A percentile compares a stretch with the other conserved stretches of the same genome.
Evolutionary conservation across 2,113 vertebrate species (phyloP).

Genomic region (Grantiella picta): DNA sequence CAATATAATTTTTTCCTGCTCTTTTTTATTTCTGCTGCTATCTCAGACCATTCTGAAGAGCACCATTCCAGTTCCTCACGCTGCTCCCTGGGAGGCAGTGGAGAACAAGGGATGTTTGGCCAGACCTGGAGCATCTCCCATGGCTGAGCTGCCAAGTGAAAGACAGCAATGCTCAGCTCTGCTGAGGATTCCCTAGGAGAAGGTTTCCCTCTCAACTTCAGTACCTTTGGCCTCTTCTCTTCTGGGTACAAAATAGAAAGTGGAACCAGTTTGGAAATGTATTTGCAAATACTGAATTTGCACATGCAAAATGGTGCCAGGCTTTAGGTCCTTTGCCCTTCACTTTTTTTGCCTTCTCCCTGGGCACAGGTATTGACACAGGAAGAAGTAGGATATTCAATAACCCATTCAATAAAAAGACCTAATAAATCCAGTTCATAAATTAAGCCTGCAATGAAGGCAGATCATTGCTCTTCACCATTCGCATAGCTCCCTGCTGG

Average conservation of each 20-base stretch:
- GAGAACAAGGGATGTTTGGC: neutral
- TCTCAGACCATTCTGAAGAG: rapidly evolving
- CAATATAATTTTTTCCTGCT: neutral
- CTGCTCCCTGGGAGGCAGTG: neutral
- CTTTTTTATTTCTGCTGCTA: neutral
- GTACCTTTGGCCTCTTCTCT: neutral
- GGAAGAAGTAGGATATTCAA: neutral
- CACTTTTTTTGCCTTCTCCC: neutral
- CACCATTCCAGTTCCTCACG: neutral
- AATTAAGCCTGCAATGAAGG: neutral
- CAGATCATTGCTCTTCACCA: neutral
- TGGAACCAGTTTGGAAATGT: neutral
- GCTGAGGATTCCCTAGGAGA: neutral
- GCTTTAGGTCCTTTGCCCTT: neutral
- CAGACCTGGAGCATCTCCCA: rapidly evolving
- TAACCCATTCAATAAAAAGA: neutral
- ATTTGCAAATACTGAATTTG: neutral
- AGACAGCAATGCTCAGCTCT: neutral
- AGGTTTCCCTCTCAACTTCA: neutral
- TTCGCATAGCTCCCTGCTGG: neutral
- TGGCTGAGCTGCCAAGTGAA: neutral
- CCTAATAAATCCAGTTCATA: neutral
- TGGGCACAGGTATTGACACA: neutral
- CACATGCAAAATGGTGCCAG: neutral
- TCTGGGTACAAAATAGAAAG: neutral